phyloP scores from a whole-genome alignment of 2,113 vertebrate genomes.

The Boleophthalmus pectinirostris region DNA sequence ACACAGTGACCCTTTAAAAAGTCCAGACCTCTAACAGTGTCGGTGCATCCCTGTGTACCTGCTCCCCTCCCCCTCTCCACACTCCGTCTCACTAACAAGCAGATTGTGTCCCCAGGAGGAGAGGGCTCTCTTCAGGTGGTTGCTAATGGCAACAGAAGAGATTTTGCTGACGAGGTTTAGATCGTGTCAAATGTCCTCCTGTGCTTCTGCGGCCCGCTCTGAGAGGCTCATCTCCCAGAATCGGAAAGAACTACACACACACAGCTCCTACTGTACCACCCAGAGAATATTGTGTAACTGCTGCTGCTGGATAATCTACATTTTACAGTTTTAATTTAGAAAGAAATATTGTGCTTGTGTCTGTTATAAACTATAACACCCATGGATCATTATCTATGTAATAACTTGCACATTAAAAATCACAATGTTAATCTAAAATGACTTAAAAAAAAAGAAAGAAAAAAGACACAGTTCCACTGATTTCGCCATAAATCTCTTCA shows the following conservation, averaged over 20 bases:
- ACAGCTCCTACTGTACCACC: neutral
- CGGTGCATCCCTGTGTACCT: constrained; percentile 1
- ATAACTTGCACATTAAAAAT: no score
- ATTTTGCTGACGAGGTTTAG: constrained; percentile 63
- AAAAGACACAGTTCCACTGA: no score
- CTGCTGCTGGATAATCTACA: neutral
- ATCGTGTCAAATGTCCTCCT: constrained; percentile 52
- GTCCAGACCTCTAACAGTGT: neutral
- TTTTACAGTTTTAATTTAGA: neutral
- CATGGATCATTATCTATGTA: no score
- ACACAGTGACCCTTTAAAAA: neutral
- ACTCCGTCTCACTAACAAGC: constrained; percentile 63
- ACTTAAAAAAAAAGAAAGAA: no score
- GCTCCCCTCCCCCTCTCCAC: constrained; percentile 22
- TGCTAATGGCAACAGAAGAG: constrained; percentile 67
- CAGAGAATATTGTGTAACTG: neutral
- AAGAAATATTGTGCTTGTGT: no score
- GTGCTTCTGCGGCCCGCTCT: constrained; percentile 25
- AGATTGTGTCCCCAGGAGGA: constrained; percentile 49
- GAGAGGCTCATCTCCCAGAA: constrained; percentile 6
- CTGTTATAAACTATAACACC: no score
- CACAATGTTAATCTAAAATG: no score
- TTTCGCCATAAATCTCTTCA: no score
- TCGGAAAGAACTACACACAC: constrained; percentile 1
- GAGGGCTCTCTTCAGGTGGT: constrained; percentile 52